Percentiles rank a stretch among this genome's conserved stretches.
Evolutionary conservation across 2,113 vertebrate genomes (phyloP).

Genomic region (Myiagra hebetior): DNA sequence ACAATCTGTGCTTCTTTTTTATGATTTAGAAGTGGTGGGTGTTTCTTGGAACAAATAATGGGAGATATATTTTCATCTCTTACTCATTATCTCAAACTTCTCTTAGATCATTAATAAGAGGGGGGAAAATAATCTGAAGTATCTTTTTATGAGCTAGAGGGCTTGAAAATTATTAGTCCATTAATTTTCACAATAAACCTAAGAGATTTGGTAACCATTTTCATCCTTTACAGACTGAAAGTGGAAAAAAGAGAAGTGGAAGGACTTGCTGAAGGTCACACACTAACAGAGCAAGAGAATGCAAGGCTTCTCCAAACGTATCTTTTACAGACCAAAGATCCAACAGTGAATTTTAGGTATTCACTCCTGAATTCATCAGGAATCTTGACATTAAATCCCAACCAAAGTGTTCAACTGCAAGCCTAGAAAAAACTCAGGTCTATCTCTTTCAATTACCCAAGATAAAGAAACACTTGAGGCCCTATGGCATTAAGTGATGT

Average conservation of each 20-base stretch:
- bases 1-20: background rate
- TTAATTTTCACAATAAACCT: conserved; percentile 6
- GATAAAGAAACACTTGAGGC: background rate
- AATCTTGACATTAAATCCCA: background rate
- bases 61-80: background rate
- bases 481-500: background rate
- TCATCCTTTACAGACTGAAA: background rate
- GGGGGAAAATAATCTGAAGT: background rate
- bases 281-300: background rate
- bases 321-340: background rate
- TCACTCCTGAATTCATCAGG: background rate
- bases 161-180: conserved; percentile 26
- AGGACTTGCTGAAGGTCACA: background rate
- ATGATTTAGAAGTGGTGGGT: background rate
- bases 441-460: background rate
- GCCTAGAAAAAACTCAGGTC: background rate
- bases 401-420: background rate
- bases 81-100: background rate
- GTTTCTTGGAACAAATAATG: background rate
- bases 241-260: background rate
- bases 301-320: background rate
- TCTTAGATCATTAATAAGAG: background rate
- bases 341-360: background rate
- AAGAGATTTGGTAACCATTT: background rate
- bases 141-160: conserved; percentile 7